Evolutionary conservation across 1,140 invertebrate genomes (phyloP).

Genomic region (Drosophila prosaltans): DNA sequence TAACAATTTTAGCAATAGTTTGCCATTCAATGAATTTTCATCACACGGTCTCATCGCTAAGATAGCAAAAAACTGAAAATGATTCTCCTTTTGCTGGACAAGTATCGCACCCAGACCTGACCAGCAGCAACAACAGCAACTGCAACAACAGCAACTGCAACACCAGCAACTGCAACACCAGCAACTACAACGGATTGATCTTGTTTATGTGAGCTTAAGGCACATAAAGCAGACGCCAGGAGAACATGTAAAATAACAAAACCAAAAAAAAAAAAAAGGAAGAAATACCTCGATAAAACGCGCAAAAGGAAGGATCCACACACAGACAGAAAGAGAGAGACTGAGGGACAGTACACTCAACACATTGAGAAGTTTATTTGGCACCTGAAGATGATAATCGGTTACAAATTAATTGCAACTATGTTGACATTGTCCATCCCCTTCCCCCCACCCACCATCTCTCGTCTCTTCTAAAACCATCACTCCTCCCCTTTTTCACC

Average conservation of each 20-base stretch:
- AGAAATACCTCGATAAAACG: conserved; percentile 37
- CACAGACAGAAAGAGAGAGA: conserved; percentile 54
- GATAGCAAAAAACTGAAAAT: conserved; percentile 27
- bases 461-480: background rate
- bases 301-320: conserved; percentile 18
- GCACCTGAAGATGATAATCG: conserved; percentile 83
- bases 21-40: background rate
- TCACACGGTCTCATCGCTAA: conserved; percentile 6
- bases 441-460: background rate
- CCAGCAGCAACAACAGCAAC: conserved; percentile 23
- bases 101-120: conserved; percentile 45
- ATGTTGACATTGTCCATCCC: conserved; percentile 74
- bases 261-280: conserved; percentile 25
- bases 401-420: conserved; percentile 83
- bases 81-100: conserved; percentile 37
- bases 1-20: background rate
- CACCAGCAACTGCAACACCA: background rate
- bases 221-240: conserved; percentile 77
- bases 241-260: conserved; percentile 53
- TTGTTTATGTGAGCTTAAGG: conserved; percentile 78
- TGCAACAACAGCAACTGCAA: background rate
- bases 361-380: conserved; percentile 83
- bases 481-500: background rate
- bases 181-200: conserved; percentile 58
- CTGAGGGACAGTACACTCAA: conserved; percentile 54